Conservation (phyloP, 2,888 invertebrate genomes). For the Elysia crispata region DNA sequence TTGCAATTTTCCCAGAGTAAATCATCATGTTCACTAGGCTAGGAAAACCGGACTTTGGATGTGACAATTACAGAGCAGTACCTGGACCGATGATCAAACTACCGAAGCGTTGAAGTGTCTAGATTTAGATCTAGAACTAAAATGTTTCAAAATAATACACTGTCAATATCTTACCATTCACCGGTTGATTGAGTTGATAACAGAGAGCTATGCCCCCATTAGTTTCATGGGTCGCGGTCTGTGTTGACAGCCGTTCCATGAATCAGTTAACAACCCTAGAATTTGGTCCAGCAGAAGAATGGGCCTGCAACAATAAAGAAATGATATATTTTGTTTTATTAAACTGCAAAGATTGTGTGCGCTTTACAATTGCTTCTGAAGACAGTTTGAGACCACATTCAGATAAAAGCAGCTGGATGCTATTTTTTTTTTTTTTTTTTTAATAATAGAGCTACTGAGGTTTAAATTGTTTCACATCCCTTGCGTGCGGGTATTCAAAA, state of each 20-base stretch:
- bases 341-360: neutral
- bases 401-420: too few relatives aligned
- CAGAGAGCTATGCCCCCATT: constrained; percentile 49
- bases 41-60: too few relatives aligned
- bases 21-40: too few relatives aligned
- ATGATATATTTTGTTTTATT: too few relatives aligned
- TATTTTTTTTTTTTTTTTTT: neutral
- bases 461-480: neutral
- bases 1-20: too few relatives aligned
- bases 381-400: too few relatives aligned
- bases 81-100: too few relatives aligned
- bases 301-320: too few relatives aligned
- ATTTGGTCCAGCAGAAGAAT: neutral
- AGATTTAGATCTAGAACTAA: constrained; percentile 12
- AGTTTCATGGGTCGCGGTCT: constrained; percentile 39
- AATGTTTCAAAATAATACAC: constrained; percentile 12
- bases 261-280: constrained; percentile 47
- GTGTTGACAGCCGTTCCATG: constrained; percentile 55
- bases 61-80: too few relatives aligned
- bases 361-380: too few relatives aligned
- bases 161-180: constrained; percentile 42
- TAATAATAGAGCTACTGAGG: constrained; percentile 1
- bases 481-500: constrained; percentile 48
- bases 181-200: constrained; percentile 50
- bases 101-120: too few relatives aligned